Evolutionary conservation across 2,797 vertebrate species (phyloP).

Genomic region (Ctenopoma multispine): DNA sequence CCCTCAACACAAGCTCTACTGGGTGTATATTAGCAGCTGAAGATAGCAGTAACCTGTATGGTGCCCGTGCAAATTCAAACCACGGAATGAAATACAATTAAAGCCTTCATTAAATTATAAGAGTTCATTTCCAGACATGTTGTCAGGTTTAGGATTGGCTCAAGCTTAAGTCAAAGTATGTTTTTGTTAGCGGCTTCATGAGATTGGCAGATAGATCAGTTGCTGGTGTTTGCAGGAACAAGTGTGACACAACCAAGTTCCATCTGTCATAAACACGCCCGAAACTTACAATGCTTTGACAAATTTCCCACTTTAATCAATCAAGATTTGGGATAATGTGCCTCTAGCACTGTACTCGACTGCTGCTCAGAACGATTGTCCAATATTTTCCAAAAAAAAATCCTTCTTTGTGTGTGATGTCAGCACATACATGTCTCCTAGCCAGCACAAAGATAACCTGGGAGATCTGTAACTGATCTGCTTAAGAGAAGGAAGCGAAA

Average conservation of each 20-base stretch:
- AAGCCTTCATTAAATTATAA: background rate
- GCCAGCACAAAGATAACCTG: background rate
- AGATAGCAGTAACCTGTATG: too few species aligned
- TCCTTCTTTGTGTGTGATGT: background rate
- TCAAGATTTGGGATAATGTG: background rate
- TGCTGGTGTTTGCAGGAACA: background rate
- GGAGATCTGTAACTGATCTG: background rate
- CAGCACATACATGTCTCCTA: conserved; percentile 4
- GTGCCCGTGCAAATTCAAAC: too few species aligned
- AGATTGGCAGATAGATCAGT: background rate
- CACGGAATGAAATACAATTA: too few species aligned
- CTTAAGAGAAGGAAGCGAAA: conserved; percentile 23
- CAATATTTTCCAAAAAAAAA: background rate
- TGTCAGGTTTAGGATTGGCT: background rate
- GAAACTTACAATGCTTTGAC: background rate
- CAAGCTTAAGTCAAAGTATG: background rate
- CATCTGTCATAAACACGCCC: background rate
- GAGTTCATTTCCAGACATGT: background rate
- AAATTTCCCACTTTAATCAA: background rate
- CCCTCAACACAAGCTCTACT: too few species aligned
- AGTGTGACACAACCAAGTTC: too few species aligned
- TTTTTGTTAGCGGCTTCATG: background rate
- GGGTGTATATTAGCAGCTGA: too few species aligned
- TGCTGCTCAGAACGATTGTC: background rate
- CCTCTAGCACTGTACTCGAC: too few species aligned